Evolutionary conservation across 2,113 vertebrate genomes (phyloP), one percentile per base, ranked within the genome.

Genomic region (Ursus arctos): DNA sequence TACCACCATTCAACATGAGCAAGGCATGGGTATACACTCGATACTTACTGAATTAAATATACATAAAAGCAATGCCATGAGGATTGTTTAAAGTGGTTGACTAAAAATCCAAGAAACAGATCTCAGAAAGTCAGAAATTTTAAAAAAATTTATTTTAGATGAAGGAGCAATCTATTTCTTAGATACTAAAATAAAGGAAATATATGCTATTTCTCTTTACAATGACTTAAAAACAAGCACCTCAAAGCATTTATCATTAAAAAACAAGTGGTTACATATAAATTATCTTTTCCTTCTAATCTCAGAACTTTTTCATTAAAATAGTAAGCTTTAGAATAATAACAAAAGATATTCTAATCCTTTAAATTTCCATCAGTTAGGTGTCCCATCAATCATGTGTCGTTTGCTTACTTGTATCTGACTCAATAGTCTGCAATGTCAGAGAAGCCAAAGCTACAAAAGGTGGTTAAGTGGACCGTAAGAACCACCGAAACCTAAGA

Each of bases 111-210:
- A 69, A 88, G 76, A 97, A 97, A 96, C 19, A 18, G n/a, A 63
- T 92, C 74, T 82, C 51, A 4, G 15, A 74, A 28, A 67, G 2
- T 96, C 47, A 96, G 69, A 82, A 72, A 89, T 43, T 43, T 43
- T 5, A 43, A 43, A 43, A 43, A 43, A 43, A 43, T 6, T 43
- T 71, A 85, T 77, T 79, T 79, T 82, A 81, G 24, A 90, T 90
- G 86, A 96, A 94, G 18, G 33, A 55, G 89, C 7, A 97, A 43
- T 19, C 77, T 94, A 65, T 81, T 94, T 96, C 67, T 95, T 88
- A 90, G 55, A 92, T 91, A 9, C 51, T 92, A 88, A 87, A 95
- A 33, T 93, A 92, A 92, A 88, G 26, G 77, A 94, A 89, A 97
- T 69, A 61, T 3, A 71, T 69, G 16, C 6, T 71, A 77, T 69